These are phyloP conservation scores for Darevskia mixta DNA, from an alignment of 2,797 vertebrate genomes.

Conservation along the genomic window DNA sequence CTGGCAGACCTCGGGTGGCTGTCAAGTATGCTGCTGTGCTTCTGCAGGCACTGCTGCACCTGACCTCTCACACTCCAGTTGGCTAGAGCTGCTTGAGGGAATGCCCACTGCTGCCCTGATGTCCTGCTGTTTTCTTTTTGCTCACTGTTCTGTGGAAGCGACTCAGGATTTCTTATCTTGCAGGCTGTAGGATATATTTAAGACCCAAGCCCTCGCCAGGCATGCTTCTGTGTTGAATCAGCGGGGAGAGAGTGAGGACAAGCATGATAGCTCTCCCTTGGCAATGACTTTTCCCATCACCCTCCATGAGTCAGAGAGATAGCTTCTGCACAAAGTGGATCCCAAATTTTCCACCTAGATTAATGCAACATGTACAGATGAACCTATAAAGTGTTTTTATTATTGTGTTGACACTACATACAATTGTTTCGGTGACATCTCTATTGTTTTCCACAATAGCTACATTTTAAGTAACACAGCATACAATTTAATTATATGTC, in stretches of 20 bases:
- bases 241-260: neutral
- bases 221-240: neutral
- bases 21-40: neutral
- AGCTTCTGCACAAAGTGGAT: neutral
- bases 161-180: neutral
- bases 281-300: too few species aligned
- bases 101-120: neutral
- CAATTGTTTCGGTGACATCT: too few species aligned
- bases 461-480: too few species aligned
- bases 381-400: too few species aligned
- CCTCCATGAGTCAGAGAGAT: neutral
- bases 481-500: too few species aligned
- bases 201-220: neutral
- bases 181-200: neutral
- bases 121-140: neutral
- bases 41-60: neutral
- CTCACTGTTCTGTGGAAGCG: neutral
- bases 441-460: too few species aligned
- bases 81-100: neutral
- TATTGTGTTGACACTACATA: too few species aligned
- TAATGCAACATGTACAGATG: too few species aligned
- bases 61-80: neutral
- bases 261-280: neutral
- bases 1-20: too few species aligned
- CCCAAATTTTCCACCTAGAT: too few species aligned